Conservation (phyloP, 2,888 invertebrate genomes). For the Dryobotodes eremita region DNA sequence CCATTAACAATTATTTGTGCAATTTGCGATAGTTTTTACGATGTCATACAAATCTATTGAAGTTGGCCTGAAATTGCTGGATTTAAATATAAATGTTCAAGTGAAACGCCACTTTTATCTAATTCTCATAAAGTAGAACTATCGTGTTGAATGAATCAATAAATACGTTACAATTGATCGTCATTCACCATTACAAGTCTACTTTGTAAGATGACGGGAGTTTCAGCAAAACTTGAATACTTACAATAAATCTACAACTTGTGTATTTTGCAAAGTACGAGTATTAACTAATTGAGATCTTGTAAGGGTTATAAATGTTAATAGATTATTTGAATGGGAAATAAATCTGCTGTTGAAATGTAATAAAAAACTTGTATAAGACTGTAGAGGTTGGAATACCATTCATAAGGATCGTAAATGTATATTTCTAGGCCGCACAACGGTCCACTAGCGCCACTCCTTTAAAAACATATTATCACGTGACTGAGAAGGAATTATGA, state of each 20-base stretch:
- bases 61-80: constrained; percentile 12
- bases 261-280: constrained; percentile 12
- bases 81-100: constrained; percentile 21
- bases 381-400: neutral
- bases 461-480: no score
- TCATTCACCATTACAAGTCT: constrained; percentile 39
- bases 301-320: constrained; percentile 38
- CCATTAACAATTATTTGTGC: neutral
- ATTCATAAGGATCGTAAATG: neutral
- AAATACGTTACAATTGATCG: constrained; percentile 55
- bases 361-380: constrained; percentile 38
- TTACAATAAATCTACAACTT: constrained; percentile 21
- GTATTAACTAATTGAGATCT: constrained; percentile 29
- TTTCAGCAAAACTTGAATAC: constrained; percentile 14
- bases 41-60: constrained; percentile 9
- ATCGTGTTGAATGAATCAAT: constrained; percentile 57
- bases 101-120: constrained; percentile 5
- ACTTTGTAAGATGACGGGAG: constrained; percentile 34
- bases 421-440: neutral
- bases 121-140: constrained; percentile 36
- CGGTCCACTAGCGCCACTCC: no score
- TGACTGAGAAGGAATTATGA: no score
- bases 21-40: constrained; percentile 14
- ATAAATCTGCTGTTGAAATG: constrained; percentile 39
- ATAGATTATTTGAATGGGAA: constrained; percentile 39